Conservation (phyloP, 2,113 vertebrate species). For the Galbula dea region DNA sequence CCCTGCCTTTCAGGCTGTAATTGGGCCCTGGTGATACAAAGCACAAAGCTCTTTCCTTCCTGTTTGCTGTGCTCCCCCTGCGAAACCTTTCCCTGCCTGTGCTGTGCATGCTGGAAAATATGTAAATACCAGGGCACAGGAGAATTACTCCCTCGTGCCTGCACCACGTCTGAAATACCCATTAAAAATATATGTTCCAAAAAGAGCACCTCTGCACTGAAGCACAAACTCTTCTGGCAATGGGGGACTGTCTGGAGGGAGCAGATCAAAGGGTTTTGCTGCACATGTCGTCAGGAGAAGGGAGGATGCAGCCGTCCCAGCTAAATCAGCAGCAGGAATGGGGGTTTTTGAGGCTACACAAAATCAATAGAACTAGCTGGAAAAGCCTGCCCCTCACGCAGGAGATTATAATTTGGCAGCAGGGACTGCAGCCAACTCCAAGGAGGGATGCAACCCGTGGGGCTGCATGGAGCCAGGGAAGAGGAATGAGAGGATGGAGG, state of each 20-base stretch:
- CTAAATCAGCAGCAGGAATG: constrained; percentile 29
- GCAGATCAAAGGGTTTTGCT: constrained; percentile 23
- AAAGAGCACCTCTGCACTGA: constrained; percentile 53
- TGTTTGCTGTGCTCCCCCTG: neutral
- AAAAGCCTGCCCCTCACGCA: neutral
- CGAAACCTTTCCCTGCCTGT: constrained; percentile 38
- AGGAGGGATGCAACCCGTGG: neutral
- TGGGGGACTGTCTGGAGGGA: constrained; percentile 34
- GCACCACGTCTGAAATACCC: constrained; percentile 49
- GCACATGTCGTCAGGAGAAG: neutral
- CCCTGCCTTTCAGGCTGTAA: constrained; percentile 50
- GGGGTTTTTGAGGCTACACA: constrained; percentile 25
- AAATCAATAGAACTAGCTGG: constrained; percentile 45
- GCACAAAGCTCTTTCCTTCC: constrained; percentile 50
- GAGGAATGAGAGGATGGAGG: neutral
- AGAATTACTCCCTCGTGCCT: constrained; percentile 50
- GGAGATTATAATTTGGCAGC: neutral
- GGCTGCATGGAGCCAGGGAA: neutral
- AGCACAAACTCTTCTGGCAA: constrained; percentile 27
- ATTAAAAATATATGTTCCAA: constrained; percentile 64
- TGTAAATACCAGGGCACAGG: constrained; percentile 58
- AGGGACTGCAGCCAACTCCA: neutral
- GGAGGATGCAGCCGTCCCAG: neutral
- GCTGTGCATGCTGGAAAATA: constrained; percentile 36
- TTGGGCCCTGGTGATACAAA: constrained; percentile 44